phyloP scores from a whole-genome alignment of 92 coral and sea anemone species.

The Micromussa lordhowensis region DNA sequence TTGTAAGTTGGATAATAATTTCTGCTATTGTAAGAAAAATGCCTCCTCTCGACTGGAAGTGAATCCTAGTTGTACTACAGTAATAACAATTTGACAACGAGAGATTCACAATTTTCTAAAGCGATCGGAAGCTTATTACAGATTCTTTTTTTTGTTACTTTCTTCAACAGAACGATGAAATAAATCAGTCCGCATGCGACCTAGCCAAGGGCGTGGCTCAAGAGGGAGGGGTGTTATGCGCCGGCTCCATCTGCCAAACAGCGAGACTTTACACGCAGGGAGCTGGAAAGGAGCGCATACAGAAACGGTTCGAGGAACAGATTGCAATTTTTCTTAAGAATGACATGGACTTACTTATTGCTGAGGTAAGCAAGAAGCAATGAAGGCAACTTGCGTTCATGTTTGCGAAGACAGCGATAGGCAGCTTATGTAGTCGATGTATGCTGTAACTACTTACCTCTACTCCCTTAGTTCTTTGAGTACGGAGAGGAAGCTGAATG shows the following conservation, averaged over 20 bases:
- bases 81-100: too few species aligned
- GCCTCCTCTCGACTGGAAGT: too few species aligned
- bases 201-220: slow-evolving; percentile 70
- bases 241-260: slow-evolving; percentile 76
- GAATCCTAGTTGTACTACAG: too few species aligned
- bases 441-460: neutral
- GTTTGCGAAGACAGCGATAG: too few species aligned
- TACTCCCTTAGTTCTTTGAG: slow-evolving; percentile 30
- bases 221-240: slow-evolving; percentile 59
- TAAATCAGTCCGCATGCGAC: slow-evolving; percentile 83
- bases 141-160: neutral
- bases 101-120: too few species aligned
- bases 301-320: slow-evolving; percentile 52
- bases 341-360: slow-evolving; percentile 60
- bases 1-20: too few species aligned
- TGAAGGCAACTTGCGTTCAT: neutral
- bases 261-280: slow-evolving; percentile 43
- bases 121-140: too few species aligned
- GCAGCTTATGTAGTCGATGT: too few species aligned
- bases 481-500: slow-evolving; percentile 73
- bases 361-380: slow-evolving; percentile 54
- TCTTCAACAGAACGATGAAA: slow-evolving; percentile 55
- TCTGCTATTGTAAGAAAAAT: too few species aligned
- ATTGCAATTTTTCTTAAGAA: slow-evolving; percentile 56
- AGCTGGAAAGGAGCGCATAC: slow-evolving; percentile 59